Base-by-base conservation (phyloP, 2,888 invertebrate genomes). In the Meganola albula region DNA sequence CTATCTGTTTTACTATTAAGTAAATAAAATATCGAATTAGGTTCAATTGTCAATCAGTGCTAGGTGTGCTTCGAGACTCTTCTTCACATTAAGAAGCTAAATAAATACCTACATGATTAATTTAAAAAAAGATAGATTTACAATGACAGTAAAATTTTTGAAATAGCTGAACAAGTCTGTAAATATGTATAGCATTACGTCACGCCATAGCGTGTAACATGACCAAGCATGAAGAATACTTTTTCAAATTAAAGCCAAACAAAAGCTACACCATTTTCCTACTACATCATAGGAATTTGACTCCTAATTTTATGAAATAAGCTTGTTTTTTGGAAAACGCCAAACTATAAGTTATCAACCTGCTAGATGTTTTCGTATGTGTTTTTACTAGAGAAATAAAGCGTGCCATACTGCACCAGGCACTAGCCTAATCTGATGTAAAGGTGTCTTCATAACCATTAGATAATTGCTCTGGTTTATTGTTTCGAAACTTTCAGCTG, bases 131-230 rank as follows among this genome's bases (percentile, higher is more conserved):
- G n/a, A n/a, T n/a, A n/a, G n/a, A n/a, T n/a, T n/a, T n/a, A n/a
- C n/a, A n/a, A n/a, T n/a, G n/a, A n/a, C n/a, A n/a, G n/a, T n/a
- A n/a, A n/a, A n/a, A n/a, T n/a, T 34, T 40, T 31, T 34, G 39
- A 33, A 45, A 51, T 37, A 12, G 12, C 21, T 36, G 11, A 26
- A 6, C 18, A 23, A 22, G 13, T 37, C 40, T 12, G 12, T 27
- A 34, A 24, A 34, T 37, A 25, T 25, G 27, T 40, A 57, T 38
- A 44, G 49, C 48, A 47, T 52, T 51, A 49, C 48, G 53, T 47
- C 63, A 63, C 53, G 60, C 51, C 38, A 56, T 55, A 38, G 36
- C 54, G 49, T 55, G 50, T 40, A 40, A 27, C 42, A 30, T 34
- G 40, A 43, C 40, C 40, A 31, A 44, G 29, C 38, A 44, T 37